Conservation (phyloP, 2,888 invertebrate genomes). For the Antitype chi region DNA sequence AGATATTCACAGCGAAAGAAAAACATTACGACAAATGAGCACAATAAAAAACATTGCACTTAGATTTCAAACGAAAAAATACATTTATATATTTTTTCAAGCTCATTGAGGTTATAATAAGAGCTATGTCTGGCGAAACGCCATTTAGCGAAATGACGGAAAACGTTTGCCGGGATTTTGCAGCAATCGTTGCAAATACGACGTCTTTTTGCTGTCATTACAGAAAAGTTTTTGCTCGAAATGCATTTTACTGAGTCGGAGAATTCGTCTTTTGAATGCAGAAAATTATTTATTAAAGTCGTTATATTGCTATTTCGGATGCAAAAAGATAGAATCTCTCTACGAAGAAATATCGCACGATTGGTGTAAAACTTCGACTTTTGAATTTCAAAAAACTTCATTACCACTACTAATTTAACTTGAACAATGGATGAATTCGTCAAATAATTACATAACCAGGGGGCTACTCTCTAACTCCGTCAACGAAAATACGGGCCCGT, state of each 20-base stretch:
- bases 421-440: no score
- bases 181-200: slow-evolving; percentile 38
- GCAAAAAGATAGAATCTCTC: not conserved
- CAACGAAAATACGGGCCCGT: no score
- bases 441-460: no score
- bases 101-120: slow-evolving; percentile 56
- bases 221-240: slow-evolving; percentile 21
- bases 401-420: no score
- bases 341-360: not conserved
- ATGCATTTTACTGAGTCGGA: slow-evolving; percentile 23
- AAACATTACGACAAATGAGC: slow-evolving; percentile 39
- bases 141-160: slow-evolving; percentile 37
- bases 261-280: slow-evolving; percentile 15
- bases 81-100: slow-evolving; percentile 44
- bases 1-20: not conserved
- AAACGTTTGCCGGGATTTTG: slow-evolving; percentile 35
- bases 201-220: slow-evolving; percentile 34
- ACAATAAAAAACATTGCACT: slow-evolving; percentile 12
- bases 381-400: no score
- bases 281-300: not conserved
- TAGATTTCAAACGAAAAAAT: slow-evolving; percentile 35
- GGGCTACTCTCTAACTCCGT: no score
- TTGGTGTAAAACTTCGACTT: no score
- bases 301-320: not conserved
- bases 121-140: slow-evolving; percentile 37